Base-by-base conservation (phyloP, 2,888 invertebrate genomes). In the Parnassius mnemosyne region DNA sequence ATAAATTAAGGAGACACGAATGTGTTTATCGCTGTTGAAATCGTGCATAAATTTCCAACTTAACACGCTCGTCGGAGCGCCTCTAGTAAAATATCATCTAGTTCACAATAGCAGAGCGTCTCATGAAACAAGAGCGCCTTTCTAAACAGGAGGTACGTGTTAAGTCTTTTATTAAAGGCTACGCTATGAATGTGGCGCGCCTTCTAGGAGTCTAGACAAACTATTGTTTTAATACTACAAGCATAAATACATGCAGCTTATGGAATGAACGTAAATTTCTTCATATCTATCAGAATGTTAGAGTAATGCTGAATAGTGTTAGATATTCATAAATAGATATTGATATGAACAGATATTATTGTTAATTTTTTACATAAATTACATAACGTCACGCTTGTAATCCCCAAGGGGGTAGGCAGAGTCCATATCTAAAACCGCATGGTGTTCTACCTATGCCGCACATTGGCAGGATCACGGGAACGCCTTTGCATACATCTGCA, bases 171-270 rank as follows among this genome's bases (percentile, higher is more conserved):
- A 58, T 63, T 59, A 63, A 49, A 57, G 50, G 11, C 44, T 41
- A 46, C 49, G 51, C 58, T 55, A 59, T 55, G 60, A 54, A 41
- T 49, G 50, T 47, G 34, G 42, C 53, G 53, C 47, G 46, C 52
- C 57, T 57, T 59, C 41, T 53, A n/a, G 13, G 55, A 55, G 63
- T 63, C 63, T 63, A 63, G 63, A 63, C 63, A 34, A 59, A 63
- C 58, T 63, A 59, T 58, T 63, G 63, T 63, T 51, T 59, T 59
- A 59, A 59, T 59, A 55, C 55, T 59, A 42, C 59, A 55, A 34
- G 20, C 59, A 55, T 59, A 63, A 59, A 55, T 51, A 63, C 44
- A 52, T 1, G 46, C 49, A 25, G 42, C 25, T 53, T 42, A 25
- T 10, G 49, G 41, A 20, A 20, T 43, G 55, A 56, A 56, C 51